Evolutionary conservation across 2,888 invertebrate species (phyloP), one percentile per base, ranked within the genome.

Genomic region (Sarcophaga subvicina): DNA sequence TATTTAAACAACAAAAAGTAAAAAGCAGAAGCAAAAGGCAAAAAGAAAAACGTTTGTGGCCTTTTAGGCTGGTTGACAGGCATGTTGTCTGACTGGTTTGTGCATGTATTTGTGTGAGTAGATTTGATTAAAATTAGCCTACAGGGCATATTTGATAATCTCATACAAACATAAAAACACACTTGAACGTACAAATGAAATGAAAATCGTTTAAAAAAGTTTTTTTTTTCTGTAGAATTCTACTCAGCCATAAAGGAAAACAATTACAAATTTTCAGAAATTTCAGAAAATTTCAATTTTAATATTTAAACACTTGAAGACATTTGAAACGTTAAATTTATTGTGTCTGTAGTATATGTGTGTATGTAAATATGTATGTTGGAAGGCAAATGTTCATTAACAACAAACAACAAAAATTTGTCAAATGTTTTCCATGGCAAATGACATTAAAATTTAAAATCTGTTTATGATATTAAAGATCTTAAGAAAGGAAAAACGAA

Each of bases 121-220:
- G 81, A 89, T 89, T 87, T 87, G 88, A 89, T 89, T 89, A 88
- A 88, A 89, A 89, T 89, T 88, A 88, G 89, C 89, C 88, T 84
- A 80, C 85, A 80, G 88, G 89, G 89, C 88, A 88, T 86, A 71
- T 87, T 69, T 80, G 75, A 81, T 75, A 73, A 79, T 79, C 79
- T 71, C 62, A 78, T 75, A 47, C 27, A 45, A 37, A 49, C 12
- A 83, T 37, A 62, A 12, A 67, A 6, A 70, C 8, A 63, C 22
- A 62, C 10, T 20, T 37, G n/a, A 47, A 49, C 37, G 27, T 17
- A 64, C 11, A 83, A 67, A 25, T 79, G 10, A 70, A 78, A 73
- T 63, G 71, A 11, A 71, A 66, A 70, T 27, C 70, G 14, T 37
- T 71, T 20, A 27, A 64, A 60, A 45, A 75, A 8, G 37, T 37